Percentiles rank a stretch among this genome's conserved stretches.
phyloP scores from a whole-genome alignment of 2,113 vertebrate species.

The Forbesichthys papilliferus region DNA sequence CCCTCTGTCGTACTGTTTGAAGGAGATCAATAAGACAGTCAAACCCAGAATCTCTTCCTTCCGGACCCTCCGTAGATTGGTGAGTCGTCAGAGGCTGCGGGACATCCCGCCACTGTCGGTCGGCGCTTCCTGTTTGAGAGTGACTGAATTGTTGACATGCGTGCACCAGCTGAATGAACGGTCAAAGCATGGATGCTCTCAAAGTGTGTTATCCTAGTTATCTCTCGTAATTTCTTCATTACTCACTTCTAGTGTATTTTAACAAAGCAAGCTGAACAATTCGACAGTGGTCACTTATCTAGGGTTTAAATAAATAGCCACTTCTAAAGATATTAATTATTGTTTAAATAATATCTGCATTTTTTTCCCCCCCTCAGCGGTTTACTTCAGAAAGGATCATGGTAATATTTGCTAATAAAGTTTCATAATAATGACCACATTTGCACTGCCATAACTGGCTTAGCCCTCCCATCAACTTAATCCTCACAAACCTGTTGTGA shows the following conservation, averaged over 20 bases:
- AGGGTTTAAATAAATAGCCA: background rate
- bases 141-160: conserved; percentile 20
- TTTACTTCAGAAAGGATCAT: conserved; percentile 69
- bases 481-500: background rate
- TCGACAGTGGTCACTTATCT: background rate
- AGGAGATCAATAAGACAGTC: conserved; percentile 95
- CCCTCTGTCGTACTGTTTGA: conserved; percentile 91
- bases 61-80: conserved; percentile 87
- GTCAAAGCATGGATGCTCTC: background rate
- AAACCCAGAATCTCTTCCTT: conserved; percentile 92
- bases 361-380: conserved; percentile 56
- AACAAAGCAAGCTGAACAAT: background rate
- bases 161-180: background rate
- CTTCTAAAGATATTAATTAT: background rate
- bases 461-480: background rate
- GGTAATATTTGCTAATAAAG: conserved; percentile 57
- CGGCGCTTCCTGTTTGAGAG: conserved; percentile 20
- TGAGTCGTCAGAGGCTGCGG: conserved; percentile 76
- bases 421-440: conserved; percentile 50
- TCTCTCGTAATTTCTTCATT: no score
- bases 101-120: conserved; percentile 20
- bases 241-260: background rate
- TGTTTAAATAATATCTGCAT: conserved; percentile 25
- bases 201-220: background rate
- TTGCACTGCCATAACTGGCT: conserved; percentile 37